Evolutionary conservation across 2,888 invertebrate species (phyloP), one percentile per base, ranked within the genome.

Genomic region (Yponomeuta evonymella): DNA sequence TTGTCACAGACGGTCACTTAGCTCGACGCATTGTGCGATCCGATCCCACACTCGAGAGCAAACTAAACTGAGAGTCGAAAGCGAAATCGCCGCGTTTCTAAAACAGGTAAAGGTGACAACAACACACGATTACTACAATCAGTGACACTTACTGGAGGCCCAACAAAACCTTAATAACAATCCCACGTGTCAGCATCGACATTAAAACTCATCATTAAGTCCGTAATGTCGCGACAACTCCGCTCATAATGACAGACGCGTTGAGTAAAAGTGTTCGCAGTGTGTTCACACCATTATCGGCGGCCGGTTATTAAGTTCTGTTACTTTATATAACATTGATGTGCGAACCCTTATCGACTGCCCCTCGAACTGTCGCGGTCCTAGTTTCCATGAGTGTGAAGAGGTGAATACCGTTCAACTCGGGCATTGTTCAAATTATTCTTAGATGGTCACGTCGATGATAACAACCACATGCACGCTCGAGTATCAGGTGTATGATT

Each of bases 251-350:
- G 81, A 79, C 76, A 72, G 75, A 71, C 73, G 75, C 74, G 78
- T 76, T 76, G 79, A 84, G 86, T 85, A 87, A 87, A 84, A 87
- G 86, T 86, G 83, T 48, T 70, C 2, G 78, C 79, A 77, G 78
- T 78, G 77, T 79, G 84, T 87, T 89, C 88, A 83, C 89, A 88
- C 85, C 85, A 89, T 89, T 88, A 87, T 82, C 75, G 74, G 73
- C 75, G 74, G 75, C 75, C 72, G 79, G 79, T 84, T 82, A 86
- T 89, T 89, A 89, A 78, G 85, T 86, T 83, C 86, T 80, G 88
- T 88, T 89, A 88, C 82, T 78, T 76, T 74, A 77, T 79, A 78
- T 79, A 78, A 84, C n/a, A 69, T 48, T 48, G 23, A 48, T 29
- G 69, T 69, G 69, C 30, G 23, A 51, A 33, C 67, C 67, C 67